phyloP scores from a whole-genome alignment of 1,140 invertebrate genomes.

The Drosophila hydei region DNA sequence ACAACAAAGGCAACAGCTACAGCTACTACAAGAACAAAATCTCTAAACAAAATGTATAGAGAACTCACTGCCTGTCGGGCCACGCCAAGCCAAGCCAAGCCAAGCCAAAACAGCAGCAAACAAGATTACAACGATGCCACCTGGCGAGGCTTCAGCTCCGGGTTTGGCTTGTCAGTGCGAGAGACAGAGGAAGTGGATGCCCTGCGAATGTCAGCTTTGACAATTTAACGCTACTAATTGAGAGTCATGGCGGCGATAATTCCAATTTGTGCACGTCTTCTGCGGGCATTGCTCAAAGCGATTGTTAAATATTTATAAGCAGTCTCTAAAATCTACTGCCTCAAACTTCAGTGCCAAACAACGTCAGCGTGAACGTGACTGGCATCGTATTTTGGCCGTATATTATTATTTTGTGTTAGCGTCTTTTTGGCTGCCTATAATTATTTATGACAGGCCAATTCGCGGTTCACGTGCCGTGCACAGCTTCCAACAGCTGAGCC shows the following conservation, averaged over 20 bases:
- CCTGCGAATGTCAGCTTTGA: conserved; percentile 44
- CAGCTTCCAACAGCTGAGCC: conserved; percentile 11
- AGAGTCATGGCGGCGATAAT: conserved; percentile 76
- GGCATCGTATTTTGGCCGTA: conserved; percentile 59
- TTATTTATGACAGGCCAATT: conserved; percentile 60
- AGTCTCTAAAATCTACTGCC: conserved; percentile 26
- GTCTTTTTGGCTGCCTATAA: conserved; percentile 56
- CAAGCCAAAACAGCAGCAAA: conserved; percentile 14
- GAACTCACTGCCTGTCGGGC: conserved; percentile 18
- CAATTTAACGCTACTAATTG: conserved; percentile 80
- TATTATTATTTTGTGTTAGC: conserved; percentile 56
- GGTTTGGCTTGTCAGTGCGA: too few relatives aligned
- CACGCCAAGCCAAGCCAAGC: not conserved
- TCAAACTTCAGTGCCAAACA: not conserved
- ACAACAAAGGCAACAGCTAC: conserved; percentile 24
- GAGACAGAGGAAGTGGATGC: not conserved
- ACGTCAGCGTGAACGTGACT: conserved; percentile 51
- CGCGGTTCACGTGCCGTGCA: conserved; percentile 56
- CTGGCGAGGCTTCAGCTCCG: not conserved
- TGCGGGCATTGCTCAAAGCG: conserved; percentile 43
- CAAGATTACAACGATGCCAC: conserved; percentile 28
- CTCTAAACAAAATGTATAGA: conserved; percentile 21
- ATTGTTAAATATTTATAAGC: conserved; percentile 67
- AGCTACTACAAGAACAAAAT: conserved; percentile 31
- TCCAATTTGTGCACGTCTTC: conserved; percentile 73